Conservation (phyloP, 2,888 invertebrate species). For the Drosophila prostipennis region DNA sequence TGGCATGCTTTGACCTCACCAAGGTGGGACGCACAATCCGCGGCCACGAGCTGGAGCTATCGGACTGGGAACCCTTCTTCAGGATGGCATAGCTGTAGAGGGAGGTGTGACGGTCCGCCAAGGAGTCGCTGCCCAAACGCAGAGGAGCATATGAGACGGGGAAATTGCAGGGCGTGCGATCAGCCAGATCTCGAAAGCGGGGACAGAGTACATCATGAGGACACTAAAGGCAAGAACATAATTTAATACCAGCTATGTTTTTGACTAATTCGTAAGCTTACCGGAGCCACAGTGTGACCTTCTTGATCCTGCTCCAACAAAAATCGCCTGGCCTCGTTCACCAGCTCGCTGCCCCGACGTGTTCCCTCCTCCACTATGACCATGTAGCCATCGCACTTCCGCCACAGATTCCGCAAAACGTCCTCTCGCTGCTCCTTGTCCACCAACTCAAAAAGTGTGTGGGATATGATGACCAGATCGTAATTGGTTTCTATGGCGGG, state of each 20-base stretch:
- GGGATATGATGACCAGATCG: conserved; percentile 92
- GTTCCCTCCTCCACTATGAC: conserved; percentile 94
- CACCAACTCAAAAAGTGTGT: conserved; percentile 92
- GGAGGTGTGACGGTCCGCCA: conserved; percentile 84
- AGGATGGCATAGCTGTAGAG: conserved; percentile 92
- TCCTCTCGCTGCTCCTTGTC: conserved; percentile 88
- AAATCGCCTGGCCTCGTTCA: conserved; percentile 94
- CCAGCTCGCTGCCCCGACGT: conserved; percentile 90
- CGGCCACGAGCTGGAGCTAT: conserved; percentile 88
- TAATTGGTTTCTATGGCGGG: conserved; percentile 89
- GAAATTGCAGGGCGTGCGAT: conserved; percentile 92
- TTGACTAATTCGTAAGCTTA: conserved; percentile 82
- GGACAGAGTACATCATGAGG: conserved; percentile 93
- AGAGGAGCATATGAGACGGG: conserved; percentile 87
- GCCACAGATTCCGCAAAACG: conserved; percentile 92
- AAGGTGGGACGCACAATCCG: conserved; percentile 90
- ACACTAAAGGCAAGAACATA: conserved; percentile 86
- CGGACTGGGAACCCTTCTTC: conserved; percentile 88
- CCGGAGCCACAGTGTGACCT: conserved; percentile 91
- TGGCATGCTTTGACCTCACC: conserved; percentile 88
- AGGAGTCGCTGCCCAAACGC: conserved; percentile 84
- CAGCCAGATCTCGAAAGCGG: conserved; percentile 84
- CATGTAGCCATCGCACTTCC: conserved; percentile 92
- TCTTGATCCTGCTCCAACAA: conserved; percentile 85
- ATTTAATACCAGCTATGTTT: no score